These are phyloP conservation scores for Tuberolachnus salignus DNA, from an alignment of 2,888 invertebrate genomes.

Conservation along the genomic window DNA sequence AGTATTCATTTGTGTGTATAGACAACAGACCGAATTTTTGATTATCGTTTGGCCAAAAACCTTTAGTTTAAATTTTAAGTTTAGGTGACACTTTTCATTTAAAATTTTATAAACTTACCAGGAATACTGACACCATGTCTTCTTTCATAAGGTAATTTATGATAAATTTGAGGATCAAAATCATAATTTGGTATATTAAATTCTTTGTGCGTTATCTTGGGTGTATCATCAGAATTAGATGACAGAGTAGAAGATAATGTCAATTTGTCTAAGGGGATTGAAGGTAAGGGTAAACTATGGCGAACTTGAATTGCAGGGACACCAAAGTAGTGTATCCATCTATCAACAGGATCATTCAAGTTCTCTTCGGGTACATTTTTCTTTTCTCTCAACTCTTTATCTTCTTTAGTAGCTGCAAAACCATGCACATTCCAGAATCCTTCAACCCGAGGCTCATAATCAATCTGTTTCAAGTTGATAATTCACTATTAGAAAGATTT, in stretches of 20 bases:
- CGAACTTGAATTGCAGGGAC: conserved; percentile 74
- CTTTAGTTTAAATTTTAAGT: conserved; percentile 62
- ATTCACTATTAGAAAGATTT: conserved; percentile 58
- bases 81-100: background rate
- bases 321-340: conserved; percentile 75
- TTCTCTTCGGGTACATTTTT: conserved; percentile 63
- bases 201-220: conserved; percentile 26
- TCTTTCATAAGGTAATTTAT: conserved; percentile 52
- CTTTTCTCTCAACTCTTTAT: conserved; percentile 57
- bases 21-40: conserved; percentile 80
- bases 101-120: conserved; percentile 65
- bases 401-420: conserved; percentile 66
- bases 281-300: conserved; percentile 71
- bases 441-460: conserved; percentile 79
- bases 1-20: conserved; percentile 72
- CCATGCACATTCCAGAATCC: conserved; percentile 87
- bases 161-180: conserved; percentile 66
- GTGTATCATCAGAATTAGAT: conserved; percentile 19
- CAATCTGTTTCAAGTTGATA: conserved; percentile 66
- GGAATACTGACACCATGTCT: conserved; percentile 76
- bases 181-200: conserved; percentile 48
- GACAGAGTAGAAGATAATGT: background rate
- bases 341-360: conserved; percentile 68
- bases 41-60: conserved; percentile 83
- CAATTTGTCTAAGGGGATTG: conserved; percentile 60